Conservation (phyloP, 2,797 vertebrate species). For the Peromyscus melanophrys region DNA sequence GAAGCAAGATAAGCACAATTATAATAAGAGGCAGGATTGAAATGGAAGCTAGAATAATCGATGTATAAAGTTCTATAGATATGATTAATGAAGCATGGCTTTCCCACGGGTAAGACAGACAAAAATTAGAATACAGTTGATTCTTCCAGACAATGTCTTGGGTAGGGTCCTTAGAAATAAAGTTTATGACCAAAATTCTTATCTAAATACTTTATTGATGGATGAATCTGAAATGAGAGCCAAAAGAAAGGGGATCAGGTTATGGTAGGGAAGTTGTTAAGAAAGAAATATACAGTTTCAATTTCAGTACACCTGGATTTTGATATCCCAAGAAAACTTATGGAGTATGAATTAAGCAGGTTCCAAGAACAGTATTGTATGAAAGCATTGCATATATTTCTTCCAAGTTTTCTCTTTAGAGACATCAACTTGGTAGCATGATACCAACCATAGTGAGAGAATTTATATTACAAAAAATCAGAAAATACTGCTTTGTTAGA, state of each 20-base stretch:
- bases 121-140: neutral
- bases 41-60: neutral
- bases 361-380: neutral
- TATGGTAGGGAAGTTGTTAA: neutral
- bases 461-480: slow-evolving; percentile 2
- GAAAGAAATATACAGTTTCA: slow-evolving; percentile 12
- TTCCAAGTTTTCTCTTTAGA: neutral
- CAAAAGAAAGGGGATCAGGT: neutral
- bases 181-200: neutral
- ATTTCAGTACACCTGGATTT: neutral
- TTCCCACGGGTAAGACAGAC: neutral
- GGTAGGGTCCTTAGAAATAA: neutral
- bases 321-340: neutral
- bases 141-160: neutral
- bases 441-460: neutral
- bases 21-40: neutral
- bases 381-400: neutral
- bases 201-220: neutral
- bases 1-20: neutral
- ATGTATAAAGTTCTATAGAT: neutral
- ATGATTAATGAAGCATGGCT: neutral
- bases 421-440: neutral
- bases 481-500: neutral
- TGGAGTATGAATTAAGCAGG: neutral
- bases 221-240: neutral